Evolutionary conservation across 2,113 vertebrate genomes (phyloP).

Genomic region (Pongo pygmaeus): DNA sequence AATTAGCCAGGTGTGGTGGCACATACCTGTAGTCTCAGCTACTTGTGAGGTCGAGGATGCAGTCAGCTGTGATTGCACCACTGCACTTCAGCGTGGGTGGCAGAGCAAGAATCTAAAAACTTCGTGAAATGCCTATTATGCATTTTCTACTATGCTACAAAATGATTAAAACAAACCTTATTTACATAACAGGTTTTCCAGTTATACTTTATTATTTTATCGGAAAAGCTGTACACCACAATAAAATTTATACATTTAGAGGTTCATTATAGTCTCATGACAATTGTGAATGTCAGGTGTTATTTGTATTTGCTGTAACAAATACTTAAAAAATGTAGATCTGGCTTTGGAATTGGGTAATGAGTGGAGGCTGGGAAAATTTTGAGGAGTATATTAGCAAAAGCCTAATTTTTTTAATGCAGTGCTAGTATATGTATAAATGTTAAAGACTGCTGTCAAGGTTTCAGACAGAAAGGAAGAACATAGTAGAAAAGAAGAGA

Average conservation of each 20-base stretch:
- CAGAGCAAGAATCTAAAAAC: not conserved
- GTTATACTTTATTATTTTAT: not conserved
- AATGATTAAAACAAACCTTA: not conserved
- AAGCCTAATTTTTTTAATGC: not conserved
- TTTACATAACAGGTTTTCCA: not conserved
- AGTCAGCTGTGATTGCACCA: too few species aligned
- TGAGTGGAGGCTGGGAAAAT: not conserved
- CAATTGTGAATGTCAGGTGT: not conserved
- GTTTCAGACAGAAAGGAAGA: not conserved
- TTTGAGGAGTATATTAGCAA: not conserved
- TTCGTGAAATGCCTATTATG: not conserved
- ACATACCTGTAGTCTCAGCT: too few species aligned
- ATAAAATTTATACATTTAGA: not conserved
- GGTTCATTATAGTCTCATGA: not conserved
- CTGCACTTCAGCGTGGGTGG: too few species aligned
- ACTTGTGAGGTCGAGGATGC: too few species aligned
- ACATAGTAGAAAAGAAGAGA: not conserved
- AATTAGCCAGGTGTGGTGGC: too few species aligned
- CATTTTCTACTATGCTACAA: not conserved
- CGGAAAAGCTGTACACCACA: not conserved
- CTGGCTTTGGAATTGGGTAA: not conserved
- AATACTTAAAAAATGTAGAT: not conserved
- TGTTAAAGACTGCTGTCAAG: not conserved
- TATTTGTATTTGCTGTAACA: not conserved
- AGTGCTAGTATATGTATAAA: not conserved